Percentiles rank a stretch among this genome's conserved stretches.
These are phyloP conservation scores for Syngnathus floridae DNA, from an alignment of 2,113 vertebrate genomes.

Conservation along the genomic window DNA sequence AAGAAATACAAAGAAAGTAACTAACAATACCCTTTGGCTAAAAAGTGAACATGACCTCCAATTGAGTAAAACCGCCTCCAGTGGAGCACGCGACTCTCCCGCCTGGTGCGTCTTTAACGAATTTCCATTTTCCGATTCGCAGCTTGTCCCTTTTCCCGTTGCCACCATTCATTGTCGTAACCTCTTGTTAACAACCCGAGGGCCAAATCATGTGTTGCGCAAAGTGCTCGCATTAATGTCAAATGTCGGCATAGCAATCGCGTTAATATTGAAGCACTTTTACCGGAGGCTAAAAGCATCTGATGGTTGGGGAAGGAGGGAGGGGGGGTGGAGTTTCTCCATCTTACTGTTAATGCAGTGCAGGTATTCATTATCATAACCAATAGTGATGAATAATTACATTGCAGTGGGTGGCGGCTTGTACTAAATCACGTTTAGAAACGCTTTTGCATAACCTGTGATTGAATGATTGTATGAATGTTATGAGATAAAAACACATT, in stretches of 20 bases:
- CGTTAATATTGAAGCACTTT: constrained; percentile 33
- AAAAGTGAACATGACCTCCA: not conserved
- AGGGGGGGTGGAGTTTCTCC: constrained; percentile 17
- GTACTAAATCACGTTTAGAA: constrained; percentile 20
- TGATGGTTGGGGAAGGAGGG: constrained; percentile 35
- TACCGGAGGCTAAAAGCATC: constrained; percentile 36
- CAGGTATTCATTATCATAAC: constrained; percentile 23
- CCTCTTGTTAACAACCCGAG: constrained; percentile 6
- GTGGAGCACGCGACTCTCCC: not conserved
- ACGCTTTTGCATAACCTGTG: constrained; percentile 9
- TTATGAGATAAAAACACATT: no score
- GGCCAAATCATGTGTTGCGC: constrained; percentile 3
- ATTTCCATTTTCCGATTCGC: not conserved
- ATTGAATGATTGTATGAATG: not conserved
- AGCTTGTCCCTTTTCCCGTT: not conserved
- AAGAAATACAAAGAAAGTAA: no score
- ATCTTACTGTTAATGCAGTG: constrained; percentile 51
- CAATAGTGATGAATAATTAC: constrained; percentile 34
- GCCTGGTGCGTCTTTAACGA: not conserved
- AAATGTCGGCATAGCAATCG: constrained; percentile 31
- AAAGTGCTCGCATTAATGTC: constrained; percentile 7
- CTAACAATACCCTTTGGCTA: not conserved
- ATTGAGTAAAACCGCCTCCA: not conserved
- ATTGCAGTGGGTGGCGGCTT: constrained; percentile 38
- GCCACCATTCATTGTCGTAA: not conserved